These are phyloP conservation scores for Mesembrinibis cayennensis DNA, from an alignment of 2,113 vertebrate genomes.

Conservation along the genomic window DNA sequence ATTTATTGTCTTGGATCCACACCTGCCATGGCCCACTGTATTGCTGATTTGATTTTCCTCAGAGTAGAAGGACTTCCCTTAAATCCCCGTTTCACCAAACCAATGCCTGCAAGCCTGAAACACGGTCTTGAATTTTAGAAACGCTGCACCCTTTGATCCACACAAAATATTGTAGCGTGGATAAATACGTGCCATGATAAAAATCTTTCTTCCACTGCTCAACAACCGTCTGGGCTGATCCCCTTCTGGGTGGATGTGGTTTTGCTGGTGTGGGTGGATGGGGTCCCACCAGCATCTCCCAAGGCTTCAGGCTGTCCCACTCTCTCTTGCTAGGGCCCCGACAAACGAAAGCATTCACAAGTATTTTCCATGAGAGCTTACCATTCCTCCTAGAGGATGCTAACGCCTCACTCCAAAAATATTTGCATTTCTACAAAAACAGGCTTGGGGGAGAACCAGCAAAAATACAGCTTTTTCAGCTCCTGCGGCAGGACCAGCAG, in stretches of 20 bases:
- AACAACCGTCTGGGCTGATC: not conserved
- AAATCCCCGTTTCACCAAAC: not conserved
- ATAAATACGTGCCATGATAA: not conserved
- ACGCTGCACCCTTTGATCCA: not conserved
- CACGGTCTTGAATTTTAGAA: not conserved
- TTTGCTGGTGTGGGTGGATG: not conserved
- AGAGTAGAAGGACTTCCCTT: not conserved
- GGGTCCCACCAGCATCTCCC: not conserved
- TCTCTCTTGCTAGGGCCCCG: not conserved
- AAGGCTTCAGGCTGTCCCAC: not conserved
- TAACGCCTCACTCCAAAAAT: not conserved
- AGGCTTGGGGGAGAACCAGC: not conserved
- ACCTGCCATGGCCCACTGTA: not conserved
- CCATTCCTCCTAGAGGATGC: not conserved
- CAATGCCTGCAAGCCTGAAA: not conserved
- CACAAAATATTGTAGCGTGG: not conserved
- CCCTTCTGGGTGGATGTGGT: too few relatives aligned
- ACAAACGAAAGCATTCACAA: not conserved
- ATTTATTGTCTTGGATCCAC: not conserved
- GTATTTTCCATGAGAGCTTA: not conserved
- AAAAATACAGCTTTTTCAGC: not conserved
- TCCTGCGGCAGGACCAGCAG: not conserved
- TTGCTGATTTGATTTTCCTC: not conserved
- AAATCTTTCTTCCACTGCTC: not conserved
- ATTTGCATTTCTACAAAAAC: not conserved